Base-by-base conservation (phyloP, 2,888 invertebrate genomes). In the Cyclophora albipunctata region DNA sequence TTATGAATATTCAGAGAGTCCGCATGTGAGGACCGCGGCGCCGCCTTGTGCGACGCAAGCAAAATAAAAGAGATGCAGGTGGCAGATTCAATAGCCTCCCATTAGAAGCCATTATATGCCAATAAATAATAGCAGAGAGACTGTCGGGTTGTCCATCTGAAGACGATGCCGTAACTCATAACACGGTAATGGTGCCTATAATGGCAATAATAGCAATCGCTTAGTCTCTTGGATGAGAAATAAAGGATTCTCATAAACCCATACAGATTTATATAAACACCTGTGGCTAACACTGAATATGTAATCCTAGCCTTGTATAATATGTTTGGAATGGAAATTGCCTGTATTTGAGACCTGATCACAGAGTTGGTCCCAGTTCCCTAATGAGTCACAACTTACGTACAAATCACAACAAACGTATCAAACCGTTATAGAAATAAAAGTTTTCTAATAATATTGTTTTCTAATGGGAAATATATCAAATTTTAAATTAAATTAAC, bases 21-120 rank as follows among this genome's bases (percentile, higher is more conserved):
- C 78, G 78, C 78, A 72, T 74, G 69, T 63, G 58, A 58, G 64
- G 66, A 67, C 67, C 62, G 63, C 58, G 53, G 60, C 54, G 62
- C 67, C 71, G 73, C 77, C 75, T 72, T 63, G 69, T 61, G 59
- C 60, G 58, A 66, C 66, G 62, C 60, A 59, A 69, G 43, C 43
- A 43, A 75, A 78, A 83, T 83, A 80, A 83, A 85, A 80, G 78
- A 79, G 71, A 71, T 73, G 75, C 78, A 81, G 77, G 81, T 85
- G 84, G 83, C 78, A 79, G 78, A 84, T 86, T 84, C 83, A 86
- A 88, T 86, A 84, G 81, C 81, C 78, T 75, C 77, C 84, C 79
- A 89, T 89, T 88, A 88, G 81, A 78, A 79, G 73, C 81, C 79
- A 89, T 89, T 89, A 88, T 84, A 75, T 76, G 81, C 76, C 81